Evolutionary conservation across 1,140 invertebrate species (phyloP), one percentile per base, ranked within the genome.

Genomic region (Megathymus violae): DNA sequence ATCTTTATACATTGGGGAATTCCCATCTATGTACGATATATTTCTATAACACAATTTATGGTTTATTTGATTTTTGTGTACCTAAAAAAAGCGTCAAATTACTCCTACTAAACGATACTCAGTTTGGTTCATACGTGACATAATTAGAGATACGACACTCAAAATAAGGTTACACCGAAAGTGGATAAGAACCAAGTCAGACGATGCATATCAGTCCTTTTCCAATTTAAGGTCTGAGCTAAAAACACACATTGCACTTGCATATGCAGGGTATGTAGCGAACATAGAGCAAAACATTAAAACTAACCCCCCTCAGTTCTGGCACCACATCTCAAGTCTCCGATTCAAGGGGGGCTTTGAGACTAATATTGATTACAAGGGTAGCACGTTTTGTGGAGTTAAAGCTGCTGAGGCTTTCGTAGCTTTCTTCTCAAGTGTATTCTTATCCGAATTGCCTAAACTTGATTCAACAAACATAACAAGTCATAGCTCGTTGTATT

Each of bases 261-360:
- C 31, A 1, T 48, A 60, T n/a, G 0, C 36, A 3, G 3, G 1
- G 0, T 60, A 60, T 34, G 16, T 60, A 9, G 25, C 9, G 3
- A 15, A n/a, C 0, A 22, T n/a, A n/a, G n/a, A n/a, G n/a, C n/a
- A n/a, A n/a, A n/a, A n/a, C n/a, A n/a, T n/a, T n/a, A n/a, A n/a
- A 13, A 22, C 13, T 1, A 59, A 60, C 10, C 58, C 58, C 0
- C 16, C 7, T 9, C 1, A 56, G 51, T 65, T 4, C 34, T 60
- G 58, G 58, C 58, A 14, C 9, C 58, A 60, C 13, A 48, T 60
- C 0, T 36, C 38, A 1, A 65, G 27, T 7, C 40, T 65, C 1
- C 25, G 63, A 1, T 51, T 47, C 0, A 65, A 60, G 11, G 54
- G 63, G 25, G 54, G 62, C 2, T 59, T 64, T 17, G 54, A 64